Base-by-base conservation (phyloP, 2,113 vertebrate genomes). In the Procavia capensis region DNA sequence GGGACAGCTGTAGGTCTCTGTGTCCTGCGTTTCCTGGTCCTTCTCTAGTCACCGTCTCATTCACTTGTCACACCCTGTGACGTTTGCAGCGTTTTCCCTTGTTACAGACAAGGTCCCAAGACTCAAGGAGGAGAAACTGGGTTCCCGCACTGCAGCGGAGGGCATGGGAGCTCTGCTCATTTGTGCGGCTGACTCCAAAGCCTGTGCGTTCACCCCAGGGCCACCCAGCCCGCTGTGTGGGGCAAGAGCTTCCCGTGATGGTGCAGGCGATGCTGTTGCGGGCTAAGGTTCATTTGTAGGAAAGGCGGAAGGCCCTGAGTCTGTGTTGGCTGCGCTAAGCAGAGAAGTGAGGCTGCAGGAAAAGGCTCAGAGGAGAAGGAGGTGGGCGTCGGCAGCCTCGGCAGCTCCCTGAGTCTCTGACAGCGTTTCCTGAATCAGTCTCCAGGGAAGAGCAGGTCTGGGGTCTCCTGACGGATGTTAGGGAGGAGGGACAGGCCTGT, bases 181-280 rank as follows among this genome's bases (percentile, higher is more conserved):
- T 17, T 9, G 5, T 36, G 4, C 39, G 25, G 68, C 34, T 63
- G 41, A 36, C 16, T 22, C 14, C 36, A 2, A 57, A 9, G 47
- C 83, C 83, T 6, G 31, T 0, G 7, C 41, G 29, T 8, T 29
- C 63, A 10, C 31, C 17, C 1, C 0, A 0, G 39, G 47, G 10
- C 31, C 7, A 2, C 39, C 22, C 24, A 36, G 63, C 45, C 74
- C 3, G 1, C 17, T 2, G 63, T 34, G 41, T 0, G 3, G 85
- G 78, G 9, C 9, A 5, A 0, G 41, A 57, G 43, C 54, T n/a
- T n/a, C 50, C n/a, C 29, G 50, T 20, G 19, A 14, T 5, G 54
- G 25, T n/a, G 34, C 13, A 6, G 85, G 76, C 27, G 54, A 66
- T 36, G 54, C 66, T 47, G 50, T 39, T 3, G 2, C 43, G 78